A percentile compares a stretch with the other conserved stretches of the same genome.
Conservation (phyloP, 1,140 invertebrate genomes). For the Oncopeltus fasciatus region DNA sequence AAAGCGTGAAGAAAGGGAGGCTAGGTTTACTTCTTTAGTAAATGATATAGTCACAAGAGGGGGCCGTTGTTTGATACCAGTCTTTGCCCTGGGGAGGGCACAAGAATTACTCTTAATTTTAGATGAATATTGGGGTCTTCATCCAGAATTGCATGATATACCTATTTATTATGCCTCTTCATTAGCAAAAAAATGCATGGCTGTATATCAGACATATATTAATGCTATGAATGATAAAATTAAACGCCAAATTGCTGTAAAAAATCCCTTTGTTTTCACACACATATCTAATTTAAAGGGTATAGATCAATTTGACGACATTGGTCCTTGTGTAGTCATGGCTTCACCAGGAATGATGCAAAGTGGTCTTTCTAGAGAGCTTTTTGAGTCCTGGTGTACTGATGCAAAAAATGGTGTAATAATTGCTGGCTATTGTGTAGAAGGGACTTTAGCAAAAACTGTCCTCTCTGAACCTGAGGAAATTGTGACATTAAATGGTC, state of each 20-base stretch:
- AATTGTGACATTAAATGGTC: slow-evolving; percentile 85
- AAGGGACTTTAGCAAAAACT: slow-evolving; percentile 94
- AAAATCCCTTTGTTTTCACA: slow-evolving; percentile 98
- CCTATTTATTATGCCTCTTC: slow-evolving; percentile 99
- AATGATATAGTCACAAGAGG: slow-evolving; percentile 92
- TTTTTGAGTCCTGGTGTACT: slow-evolving; percentile 98
- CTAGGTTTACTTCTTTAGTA: slow-evolving; percentile 84
- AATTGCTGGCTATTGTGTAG: slow-evolving; percentile 96
- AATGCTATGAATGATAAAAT: slow-evolving; percentile 99
- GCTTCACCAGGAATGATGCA: slow-evolving; percentile 99
- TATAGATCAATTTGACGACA: slow-evolving; percentile 98
- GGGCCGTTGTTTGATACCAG: slow-evolving; percentile 93
- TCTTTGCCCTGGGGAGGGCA: slow-evolving; percentile 93
- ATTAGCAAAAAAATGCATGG: slow-evolving; percentile 98
- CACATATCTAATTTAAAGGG: slow-evolving; percentile 98
- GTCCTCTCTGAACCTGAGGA: slow-evolving; percentile 97
- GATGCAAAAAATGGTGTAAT: slow-evolving; percentile 96
- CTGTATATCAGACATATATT: slow-evolving; percentile 98
- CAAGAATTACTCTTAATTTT: slow-evolving; percentile 92
- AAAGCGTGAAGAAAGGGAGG: slow-evolving; percentile 89
- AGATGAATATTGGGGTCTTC: slow-evolving; percentile 96
- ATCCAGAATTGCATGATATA: slow-evolving; percentile 96
- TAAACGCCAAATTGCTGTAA: slow-evolving; percentile 86
- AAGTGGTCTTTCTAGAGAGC: slow-evolving; percentile 87
- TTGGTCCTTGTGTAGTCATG: slow-evolving; percentile 97